Base-by-base conservation (phyloP, 2,797 vertebrate species). In the Intellagama lesueurii region DNA sequence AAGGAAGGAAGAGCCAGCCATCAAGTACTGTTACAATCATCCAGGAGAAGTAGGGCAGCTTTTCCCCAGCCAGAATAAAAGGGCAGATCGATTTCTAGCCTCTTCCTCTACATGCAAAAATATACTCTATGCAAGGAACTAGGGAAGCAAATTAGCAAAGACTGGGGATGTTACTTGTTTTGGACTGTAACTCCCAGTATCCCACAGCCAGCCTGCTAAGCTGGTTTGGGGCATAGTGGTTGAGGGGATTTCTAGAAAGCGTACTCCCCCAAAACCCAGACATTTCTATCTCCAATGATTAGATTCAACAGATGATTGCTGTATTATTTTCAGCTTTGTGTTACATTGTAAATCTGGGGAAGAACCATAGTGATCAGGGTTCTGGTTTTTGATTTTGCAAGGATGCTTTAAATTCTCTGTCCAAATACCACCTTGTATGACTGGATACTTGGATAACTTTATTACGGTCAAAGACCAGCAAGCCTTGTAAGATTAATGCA, bases 1-100 rank as follows among this genome's bases (percentile, higher is more conserved):
- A 72, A 16, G 75, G 7, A 44, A 24, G 40, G 90, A 72, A 83
- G 87, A 83, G 76, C 88, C 81, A 26, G 56, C 17, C n/a, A 28
- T 72, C 70, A 47, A 32, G 8, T 30, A n/a, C 30, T 81, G n/a
- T 80, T 77, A 60, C 11, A 19, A n/a, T 52, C 32, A 40, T 26
- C 73, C 44, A n/a, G 26, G 60, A 60, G 32, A 69, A 84, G 22
- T 19, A 52, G 32, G 47, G 81, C 87, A 68, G 81, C 3, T 66
- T 49, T 68, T 19, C 40, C 19, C 73, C 35, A 85, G 60, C 47
- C 73, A 77, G 64, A 68, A 4, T 22, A 30, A 76, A 73, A 88
- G 44, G 56, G 56, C 44, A 87, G 44, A 56, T 76, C 66, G 28
- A 12, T 49, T 49, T n/a, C 56, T 68, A 24, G 16, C 24, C 44